Conservation (phyloP, 2,113 vertebrate genomes). For the Hippocampus zosterae region DNA sequence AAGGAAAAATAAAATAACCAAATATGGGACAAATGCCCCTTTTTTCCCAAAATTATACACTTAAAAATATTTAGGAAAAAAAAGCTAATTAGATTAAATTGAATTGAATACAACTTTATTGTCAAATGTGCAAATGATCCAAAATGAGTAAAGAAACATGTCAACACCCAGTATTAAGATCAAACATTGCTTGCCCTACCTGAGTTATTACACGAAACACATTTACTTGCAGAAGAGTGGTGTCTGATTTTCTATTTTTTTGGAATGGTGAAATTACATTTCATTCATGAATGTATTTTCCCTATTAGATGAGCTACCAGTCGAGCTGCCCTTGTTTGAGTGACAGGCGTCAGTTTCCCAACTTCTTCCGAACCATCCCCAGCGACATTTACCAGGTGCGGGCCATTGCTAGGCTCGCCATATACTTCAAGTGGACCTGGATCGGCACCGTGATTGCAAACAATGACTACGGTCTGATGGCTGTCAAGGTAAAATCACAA, state of each 20-base stretch:
- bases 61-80: too few relatives aligned
- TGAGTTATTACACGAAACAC: too few relatives aligned
- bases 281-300: background rate
- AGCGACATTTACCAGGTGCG: constrained; percentile 71
- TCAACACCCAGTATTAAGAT: too few relatives aligned
- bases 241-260: background rate
- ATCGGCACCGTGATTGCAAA: constrained; percentile 70
- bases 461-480: constrained; percentile 64
- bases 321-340: constrained; percentile 71
- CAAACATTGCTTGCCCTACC: too few relatives aligned
- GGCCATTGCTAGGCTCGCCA: constrained; percentile 65
- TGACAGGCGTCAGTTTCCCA: constrained; percentile 64
- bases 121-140: too few relatives aligned
- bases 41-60: too few relatives aligned
- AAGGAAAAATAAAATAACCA: too few relatives aligned
- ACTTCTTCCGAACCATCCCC: constrained; percentile 76
- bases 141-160: too few relatives aligned
- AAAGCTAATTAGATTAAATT: too few relatives aligned
- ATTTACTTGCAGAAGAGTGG: too few relatives aligned
- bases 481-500: background rate
- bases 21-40: too few relatives aligned
- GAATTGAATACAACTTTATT: too few relatives aligned
- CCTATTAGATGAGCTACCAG: constrained; percentile 68
- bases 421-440: constrained; percentile 72
- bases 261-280: background rate